These are phyloP conservation scores for Ophiodon elongatus DNA, from an alignment of 2,113 vertebrate species.

Conservation along the genomic window DNA sequence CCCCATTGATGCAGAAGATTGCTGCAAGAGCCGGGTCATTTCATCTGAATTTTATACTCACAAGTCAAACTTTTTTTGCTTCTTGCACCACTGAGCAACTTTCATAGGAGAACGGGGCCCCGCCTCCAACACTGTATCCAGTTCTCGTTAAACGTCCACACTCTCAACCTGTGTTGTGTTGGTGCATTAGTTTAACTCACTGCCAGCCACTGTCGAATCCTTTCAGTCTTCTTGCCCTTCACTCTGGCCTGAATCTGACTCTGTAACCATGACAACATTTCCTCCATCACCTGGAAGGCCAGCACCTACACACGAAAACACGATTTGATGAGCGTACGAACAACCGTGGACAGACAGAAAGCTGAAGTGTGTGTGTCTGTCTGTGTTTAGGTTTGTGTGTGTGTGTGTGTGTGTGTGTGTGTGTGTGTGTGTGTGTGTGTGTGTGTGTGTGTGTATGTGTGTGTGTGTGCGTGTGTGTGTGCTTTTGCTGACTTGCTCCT, in stretches of 20 bases:
- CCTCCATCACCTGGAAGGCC: conserved; percentile 93
- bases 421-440: background rate
- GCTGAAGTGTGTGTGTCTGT: background rate
- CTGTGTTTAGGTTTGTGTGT: background rate
- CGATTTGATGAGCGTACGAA: background rate
- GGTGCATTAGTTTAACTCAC: conserved; percentile 73
- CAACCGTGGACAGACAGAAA: background rate
- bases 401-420: background rate
- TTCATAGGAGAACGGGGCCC: too few relatives aligned
- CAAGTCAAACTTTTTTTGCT: too few relatives aligned
- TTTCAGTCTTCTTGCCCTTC: conserved; percentile 92
- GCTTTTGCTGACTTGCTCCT: conserved; percentile 84
- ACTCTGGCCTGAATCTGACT: conserved; percentile 90
- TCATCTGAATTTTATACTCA: too few relatives aligned
- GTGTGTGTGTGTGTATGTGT: background rate
- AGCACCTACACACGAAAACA: conserved; percentile 76
- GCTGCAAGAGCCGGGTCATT: background rate
- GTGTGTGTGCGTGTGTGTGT: background rate
- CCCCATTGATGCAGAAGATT: too few relatives aligned
- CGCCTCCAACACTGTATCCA: background rate
- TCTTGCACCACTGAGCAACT: too few relatives aligned
- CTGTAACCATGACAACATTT: conserved; percentile 91
- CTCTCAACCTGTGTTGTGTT: background rate
- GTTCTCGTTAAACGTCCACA: background rate
- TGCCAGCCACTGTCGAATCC: conserved; percentile 89